Percentiles rank a stretch among this genome's conserved stretches.
These are phyloP conservation scores for Globodera ellingtonae DNA, from an alignment of 1,140 invertebrate genomes.

Conservation along the genomic window DNA sequence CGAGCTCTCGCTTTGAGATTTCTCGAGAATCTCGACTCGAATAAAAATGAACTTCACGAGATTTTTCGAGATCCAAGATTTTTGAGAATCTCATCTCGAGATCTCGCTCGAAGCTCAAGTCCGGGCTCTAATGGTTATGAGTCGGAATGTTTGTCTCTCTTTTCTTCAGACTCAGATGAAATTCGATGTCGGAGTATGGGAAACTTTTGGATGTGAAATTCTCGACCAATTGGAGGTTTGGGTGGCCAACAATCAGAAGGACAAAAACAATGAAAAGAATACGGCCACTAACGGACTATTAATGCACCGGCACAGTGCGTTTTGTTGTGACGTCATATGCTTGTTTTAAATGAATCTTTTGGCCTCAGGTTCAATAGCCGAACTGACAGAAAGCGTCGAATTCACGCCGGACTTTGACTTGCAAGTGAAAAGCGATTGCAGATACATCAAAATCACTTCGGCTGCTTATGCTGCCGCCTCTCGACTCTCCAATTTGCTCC, in stretches of 20 bases:
- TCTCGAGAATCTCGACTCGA: not conserved
- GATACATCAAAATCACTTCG: constrained; percentile 54
- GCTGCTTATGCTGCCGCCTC: constrained; percentile 38
- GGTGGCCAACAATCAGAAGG: constrained; percentile 16
- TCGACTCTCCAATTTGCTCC: constrained; percentile 31
- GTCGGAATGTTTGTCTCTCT: not conserved
- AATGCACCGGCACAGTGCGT: constrained; percentile 22
- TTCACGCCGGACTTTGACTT: constrained; percentile 59
- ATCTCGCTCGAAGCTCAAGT: too few relatives aligned
- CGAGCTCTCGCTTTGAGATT: too few relatives aligned
- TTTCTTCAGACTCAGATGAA: constrained; percentile 48
- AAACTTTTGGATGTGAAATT: constrained; percentile 51
- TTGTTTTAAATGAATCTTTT: constrained; percentile 19
- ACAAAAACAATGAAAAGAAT: constrained; percentile 1
- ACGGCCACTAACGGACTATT: constrained; percentile 32
- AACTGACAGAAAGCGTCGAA: constrained; percentile 29
- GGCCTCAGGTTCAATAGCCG: constrained; percentile 26
- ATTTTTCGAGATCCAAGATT: too few relatives aligned
- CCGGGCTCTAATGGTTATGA: too few relatives aligned
- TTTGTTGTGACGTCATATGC: constrained; percentile 13
- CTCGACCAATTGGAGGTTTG: constrained; percentile 43
- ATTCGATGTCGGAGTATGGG: constrained; percentile 58
- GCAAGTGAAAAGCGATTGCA: constrained; percentile 43
- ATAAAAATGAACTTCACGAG: too few relatives aligned
- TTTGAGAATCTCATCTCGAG: too few relatives aligned